Evolutionary conservation across 2,888 invertebrate species (phyloP).

Genomic region (Caenorhabditis macrosperma): DNA sequence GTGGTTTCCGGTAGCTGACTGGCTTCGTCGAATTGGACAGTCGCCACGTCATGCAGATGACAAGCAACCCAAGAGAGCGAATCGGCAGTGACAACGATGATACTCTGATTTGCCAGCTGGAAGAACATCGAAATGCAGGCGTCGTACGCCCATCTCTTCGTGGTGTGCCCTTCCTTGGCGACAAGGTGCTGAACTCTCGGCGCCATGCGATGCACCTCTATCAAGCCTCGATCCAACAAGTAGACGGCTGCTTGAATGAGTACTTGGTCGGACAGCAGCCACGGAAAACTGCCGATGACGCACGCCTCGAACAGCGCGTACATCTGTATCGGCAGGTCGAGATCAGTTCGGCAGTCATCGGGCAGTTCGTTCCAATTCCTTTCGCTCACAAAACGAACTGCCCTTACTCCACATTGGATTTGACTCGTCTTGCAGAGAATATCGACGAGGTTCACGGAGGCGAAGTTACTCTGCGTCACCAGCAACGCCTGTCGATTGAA

Average conservation of each 20-base stretch:
- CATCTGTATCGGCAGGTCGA: constrained; percentile 4
- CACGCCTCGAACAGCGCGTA: neutral
- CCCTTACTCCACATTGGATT: no score
- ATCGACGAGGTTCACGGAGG: constrained; percentile 15
- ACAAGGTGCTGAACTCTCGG: no score
- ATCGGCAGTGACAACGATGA: constrained; percentile 21
- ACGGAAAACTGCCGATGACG: neutral
- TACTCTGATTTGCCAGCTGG: neutral
- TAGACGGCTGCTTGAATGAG: neutral
- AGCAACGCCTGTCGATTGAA: neutral
- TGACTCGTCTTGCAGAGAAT: neutral
- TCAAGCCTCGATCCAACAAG: neutral
- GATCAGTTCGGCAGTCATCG: neutral
- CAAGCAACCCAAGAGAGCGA: neutral
- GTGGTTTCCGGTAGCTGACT: constrained; percentile 35
- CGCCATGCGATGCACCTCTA: no score
- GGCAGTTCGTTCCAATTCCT: constrained; percentile 23
- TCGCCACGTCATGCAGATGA: neutral
- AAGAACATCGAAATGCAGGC: constrained; percentile 7
- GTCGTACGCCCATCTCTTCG: neutral
- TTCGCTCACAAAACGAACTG: neutral
- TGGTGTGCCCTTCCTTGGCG: no score
- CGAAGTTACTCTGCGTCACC: constrained; percentile 35
- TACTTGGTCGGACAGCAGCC: neutral
- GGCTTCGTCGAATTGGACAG: constrained; percentile 26